These are phyloP conservation scores for Hippolais icterina DNA, from an alignment of 2,113 vertebrate genomes.

Conservation along the genomic window DNA sequence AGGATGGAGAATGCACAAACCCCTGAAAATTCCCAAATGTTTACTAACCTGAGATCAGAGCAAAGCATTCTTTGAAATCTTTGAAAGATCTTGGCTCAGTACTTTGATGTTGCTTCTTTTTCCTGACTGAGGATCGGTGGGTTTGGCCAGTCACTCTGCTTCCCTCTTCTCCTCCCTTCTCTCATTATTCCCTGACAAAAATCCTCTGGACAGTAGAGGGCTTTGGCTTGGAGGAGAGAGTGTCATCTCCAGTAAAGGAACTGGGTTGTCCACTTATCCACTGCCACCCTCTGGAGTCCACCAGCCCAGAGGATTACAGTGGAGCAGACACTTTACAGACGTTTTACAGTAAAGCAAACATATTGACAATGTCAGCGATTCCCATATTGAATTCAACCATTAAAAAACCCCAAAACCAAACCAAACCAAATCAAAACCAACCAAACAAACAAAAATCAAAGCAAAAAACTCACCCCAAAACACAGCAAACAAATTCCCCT, in stretches of 20 bases:
- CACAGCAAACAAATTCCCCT: not conserved
- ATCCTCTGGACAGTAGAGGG: not conserved
- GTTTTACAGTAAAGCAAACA: not conserved
- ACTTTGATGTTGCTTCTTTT: not conserved
- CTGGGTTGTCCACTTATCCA: not conserved
- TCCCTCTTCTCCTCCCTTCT: not conserved
- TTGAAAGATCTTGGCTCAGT: not conserved
- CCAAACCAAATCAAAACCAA: too few relatives aligned
- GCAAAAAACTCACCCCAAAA: rapidly evolving
- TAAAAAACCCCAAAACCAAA: not conserved
- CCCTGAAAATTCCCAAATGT: not conserved
- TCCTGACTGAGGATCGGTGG: not conserved
- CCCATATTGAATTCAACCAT: not conserved
- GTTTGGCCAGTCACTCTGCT: not conserved
- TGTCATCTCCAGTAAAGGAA: not conserved
- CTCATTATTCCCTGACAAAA: not conserved
- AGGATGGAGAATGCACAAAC: not conserved
- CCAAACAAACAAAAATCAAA: not conserved
- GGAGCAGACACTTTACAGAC: not conserved
- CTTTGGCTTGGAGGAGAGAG: not conserved
- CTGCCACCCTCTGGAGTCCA: not conserved
- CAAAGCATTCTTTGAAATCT: not conserved
- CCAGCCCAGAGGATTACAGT: not conserved
- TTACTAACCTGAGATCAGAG: not conserved
- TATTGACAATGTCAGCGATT: not conserved